Base-by-base conservation (phyloP, 2,888 invertebrate genomes). In the Drosophila prolongata region DNA sequence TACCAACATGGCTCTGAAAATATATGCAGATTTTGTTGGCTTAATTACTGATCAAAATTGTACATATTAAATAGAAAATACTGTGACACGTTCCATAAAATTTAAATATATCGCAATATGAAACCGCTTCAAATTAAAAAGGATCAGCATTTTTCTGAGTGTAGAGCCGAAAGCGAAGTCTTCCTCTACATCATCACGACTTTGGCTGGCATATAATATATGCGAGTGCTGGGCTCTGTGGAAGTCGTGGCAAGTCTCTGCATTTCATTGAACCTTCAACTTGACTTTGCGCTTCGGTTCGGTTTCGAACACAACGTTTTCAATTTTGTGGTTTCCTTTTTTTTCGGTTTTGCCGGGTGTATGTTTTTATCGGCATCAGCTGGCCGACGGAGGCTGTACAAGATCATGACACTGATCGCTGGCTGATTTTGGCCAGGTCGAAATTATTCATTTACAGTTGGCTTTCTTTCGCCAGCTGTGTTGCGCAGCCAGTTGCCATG, bases 221-320 rank as follows among this genome's bases (percentile, higher is more conserved):
- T 87, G 85, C 87, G 81, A 73, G 53, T 44, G 55, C 58, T 74
- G 50, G 44, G 67, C 59, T 40, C 40, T 34, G 44, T 64, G 64
- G 47, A 66, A 53, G 53, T 67, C 68, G 67, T 67, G 68, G 66
- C 67, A 67, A 66, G 65, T 66, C 66, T 66, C 79, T 78, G 88
- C 86, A 84, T 84, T 88, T 84, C 77, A 80, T 81, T 89, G 87
- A 90, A 90, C 90, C 90, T 90, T 90, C 87, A 90, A 90, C 90
- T 90, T 90, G 90, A 90, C 90, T 90, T 90, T 87, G 65, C 71
- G 65, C 14, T 43, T 35, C 42, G 38, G 30, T n/a, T 44, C n/a
- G 58, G 56, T 53, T 55, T 52, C 14, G 53, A 46, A 50, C 44
- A 38, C 58, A 46, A 52, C 61, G 61, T 84, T 84, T 83, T 87